Evolutionary conservation across 2,113 vertebrate genomes (phyloP).

Genomic region (Cyanoderma ruficeps): DNA sequence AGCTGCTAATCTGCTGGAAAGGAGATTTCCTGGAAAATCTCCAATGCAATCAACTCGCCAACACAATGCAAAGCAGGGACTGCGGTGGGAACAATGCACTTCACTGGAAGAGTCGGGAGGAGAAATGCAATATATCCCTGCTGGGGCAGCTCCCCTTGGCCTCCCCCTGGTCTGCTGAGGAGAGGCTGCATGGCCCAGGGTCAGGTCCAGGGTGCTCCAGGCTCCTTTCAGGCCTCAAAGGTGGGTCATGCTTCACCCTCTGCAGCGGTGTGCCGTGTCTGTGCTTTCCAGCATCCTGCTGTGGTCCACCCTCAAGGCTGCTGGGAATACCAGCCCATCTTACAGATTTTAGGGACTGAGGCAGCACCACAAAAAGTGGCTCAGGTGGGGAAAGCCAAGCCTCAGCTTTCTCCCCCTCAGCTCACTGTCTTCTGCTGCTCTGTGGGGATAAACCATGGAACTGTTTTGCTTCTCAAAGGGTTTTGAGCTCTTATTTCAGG

Average conservation of each 20-base stretch:
- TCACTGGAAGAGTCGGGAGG: accelerated
- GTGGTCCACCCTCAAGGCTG: neutral
- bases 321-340: neutral
- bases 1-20: neutral
- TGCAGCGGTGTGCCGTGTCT: accelerated
- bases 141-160: neutral
- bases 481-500: neutral
- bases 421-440: neutral
- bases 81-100: accelerated
- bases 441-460: neutral
- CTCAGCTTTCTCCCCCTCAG: accelerated
- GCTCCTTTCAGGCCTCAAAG: neutral
- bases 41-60: neutral
- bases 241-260: neutral
- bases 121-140: neutral
- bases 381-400: neutral
- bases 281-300: neutral
- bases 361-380: neutral
- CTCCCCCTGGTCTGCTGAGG: neutral
- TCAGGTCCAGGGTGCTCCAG: neutral
- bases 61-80: neutral
- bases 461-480: neutral
- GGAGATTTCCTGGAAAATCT: neutral
- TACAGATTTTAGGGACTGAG: neutral
- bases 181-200: neutral